These are phyloP conservation scores for Tokudaia muenninki DNA, from an alignment of 2,797 vertebrate species.

Conservation along the genomic window DNA sequence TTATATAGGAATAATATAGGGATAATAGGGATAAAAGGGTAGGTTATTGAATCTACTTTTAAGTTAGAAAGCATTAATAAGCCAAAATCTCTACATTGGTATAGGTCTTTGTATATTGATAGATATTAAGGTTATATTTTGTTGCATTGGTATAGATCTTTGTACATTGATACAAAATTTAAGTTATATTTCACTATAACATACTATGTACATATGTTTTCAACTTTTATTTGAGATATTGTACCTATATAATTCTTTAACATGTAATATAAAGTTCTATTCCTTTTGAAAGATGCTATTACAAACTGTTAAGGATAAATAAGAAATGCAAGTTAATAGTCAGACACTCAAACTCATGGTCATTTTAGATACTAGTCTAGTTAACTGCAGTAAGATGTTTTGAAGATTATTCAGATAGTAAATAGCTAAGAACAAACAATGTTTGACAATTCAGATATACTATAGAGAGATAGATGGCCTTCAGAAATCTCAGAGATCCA, in stretches of 20 bases:
- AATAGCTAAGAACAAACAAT: neutral
- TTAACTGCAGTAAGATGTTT: neutral
- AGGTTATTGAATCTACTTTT: neutral
- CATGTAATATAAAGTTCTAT: neutral
- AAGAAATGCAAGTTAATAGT: neutral
- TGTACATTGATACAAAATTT: neutral
- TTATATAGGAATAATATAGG: neutral
- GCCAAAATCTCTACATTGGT: neutral
- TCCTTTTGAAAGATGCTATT: neutral
- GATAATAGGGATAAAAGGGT: neutral
- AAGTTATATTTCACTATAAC: neutral
- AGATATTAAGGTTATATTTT: no score
- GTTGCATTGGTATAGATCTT: neutral
- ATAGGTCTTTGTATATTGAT: no score
- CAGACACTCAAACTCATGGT: neutral
- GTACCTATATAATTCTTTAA: neutral
- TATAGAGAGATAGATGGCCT: neutral
- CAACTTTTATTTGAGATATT: neutral
- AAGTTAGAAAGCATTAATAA: neutral
- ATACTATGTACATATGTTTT: neutral
- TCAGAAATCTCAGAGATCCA: neutral
- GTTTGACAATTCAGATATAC: neutral
- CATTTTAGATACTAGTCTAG: neutral
- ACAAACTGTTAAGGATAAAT: neutral
- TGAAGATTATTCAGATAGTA: neutral